phyloP scores from a whole-genome alignment of 2,797 vertebrate species.

The Cirrhinus mrigala region DNA sequence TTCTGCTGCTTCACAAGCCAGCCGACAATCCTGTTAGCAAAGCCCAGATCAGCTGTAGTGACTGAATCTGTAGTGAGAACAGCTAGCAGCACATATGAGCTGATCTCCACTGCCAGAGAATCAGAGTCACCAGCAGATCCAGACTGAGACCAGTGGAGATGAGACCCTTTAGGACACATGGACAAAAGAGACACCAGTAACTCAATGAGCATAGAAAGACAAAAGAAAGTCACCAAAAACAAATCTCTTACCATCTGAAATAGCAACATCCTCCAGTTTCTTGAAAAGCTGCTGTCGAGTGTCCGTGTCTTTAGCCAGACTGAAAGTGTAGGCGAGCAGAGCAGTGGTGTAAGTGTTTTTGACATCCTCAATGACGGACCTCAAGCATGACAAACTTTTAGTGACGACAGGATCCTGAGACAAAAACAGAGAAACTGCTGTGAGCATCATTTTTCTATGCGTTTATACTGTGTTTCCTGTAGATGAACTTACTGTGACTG shows the following conservation, averaged over 20 bases:
- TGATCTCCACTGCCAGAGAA: slow-evolving; percentile 76
- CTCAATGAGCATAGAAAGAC: too few species aligned
- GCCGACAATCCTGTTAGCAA: slow-evolving; percentile 62
- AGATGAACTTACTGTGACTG: slow-evolving; percentile 14
- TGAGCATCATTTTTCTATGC: too few species aligned
- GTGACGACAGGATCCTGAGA: not conserved
- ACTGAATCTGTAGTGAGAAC: slow-evolving; percentile 66
- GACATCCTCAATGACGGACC: not conserved
- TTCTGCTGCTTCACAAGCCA: slow-evolving; percentile 74
- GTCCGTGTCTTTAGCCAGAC: slow-evolving; percentile 6
- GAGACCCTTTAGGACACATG: not conserved
- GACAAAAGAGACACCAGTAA: too few species aligned
- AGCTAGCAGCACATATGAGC: slow-evolving; percentile 70
- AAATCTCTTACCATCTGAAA: too few species aligned
- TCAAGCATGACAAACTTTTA: not conserved
- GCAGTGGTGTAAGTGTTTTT: not conserved
- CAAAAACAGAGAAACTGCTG: not conserved
- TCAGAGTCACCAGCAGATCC: not conserved
- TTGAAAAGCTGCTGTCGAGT: not conserved
- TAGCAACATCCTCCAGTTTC: too few species aligned
- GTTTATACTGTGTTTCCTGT: too few species aligned
- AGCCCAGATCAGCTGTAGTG: slow-evolving; percentile 59
- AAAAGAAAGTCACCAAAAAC: too few species aligned
- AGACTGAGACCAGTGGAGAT: slow-evolving; percentile 19
- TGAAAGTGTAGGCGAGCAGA: slow-evolving; percentile 16